Evolutionary conservation across 35 echinoderm and acorn worm species (phyloP).

Genomic region (Apostichopus californicus): DNA sequence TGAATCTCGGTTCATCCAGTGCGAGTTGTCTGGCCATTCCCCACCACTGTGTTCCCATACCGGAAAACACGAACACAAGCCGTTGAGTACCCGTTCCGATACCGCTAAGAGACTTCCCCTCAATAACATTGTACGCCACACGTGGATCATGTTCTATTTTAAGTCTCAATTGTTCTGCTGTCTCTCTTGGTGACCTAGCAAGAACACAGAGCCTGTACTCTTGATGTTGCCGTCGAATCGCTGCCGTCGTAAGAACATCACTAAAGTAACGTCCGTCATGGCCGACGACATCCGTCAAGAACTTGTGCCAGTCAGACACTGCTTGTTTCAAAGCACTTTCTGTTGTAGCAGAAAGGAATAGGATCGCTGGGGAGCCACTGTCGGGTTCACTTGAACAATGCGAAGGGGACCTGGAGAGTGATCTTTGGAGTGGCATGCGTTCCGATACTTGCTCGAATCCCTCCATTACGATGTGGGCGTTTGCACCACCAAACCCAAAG

Average conservation of each 20-base stretch:
- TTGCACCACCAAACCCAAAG: constrained; percentile 97
- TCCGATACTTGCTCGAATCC: constrained; percentile 60
- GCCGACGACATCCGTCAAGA: constrained; percentile 74
- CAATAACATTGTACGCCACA: constrained; percentile 83
- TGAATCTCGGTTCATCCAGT: constrained; percentile 81
- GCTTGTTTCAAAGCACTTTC: constrained; percentile 78
- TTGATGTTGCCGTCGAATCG: constrained; percentile 78
- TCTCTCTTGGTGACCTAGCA: constrained; percentile 75
- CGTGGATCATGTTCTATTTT: constrained; percentile 88
- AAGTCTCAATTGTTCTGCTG: constrained; percentile 75
- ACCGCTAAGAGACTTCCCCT: constrained; percentile 82
- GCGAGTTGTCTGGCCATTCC: constrained; percentile 96
- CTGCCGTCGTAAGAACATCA: constrained; percentile 81
- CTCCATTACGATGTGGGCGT: constrained; percentile 94
- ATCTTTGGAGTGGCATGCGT: constrained; percentile 34
- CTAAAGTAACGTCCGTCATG: constrained; percentile 72
- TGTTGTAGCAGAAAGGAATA: constrained; percentile 85
- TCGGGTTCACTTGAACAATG: constrained; percentile 52
- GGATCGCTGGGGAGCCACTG: constrained; percentile 63
- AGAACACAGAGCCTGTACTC: constrained; percentile 81
- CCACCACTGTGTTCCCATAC: constrained; percentile 99
- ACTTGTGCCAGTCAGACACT: constrained; percentile 79
- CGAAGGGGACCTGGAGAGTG: constrained; percentile 26
- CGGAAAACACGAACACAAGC: constrained; percentile 95
- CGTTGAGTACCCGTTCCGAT: constrained; percentile 56